Percentiles rank a stretch among this genome's conserved stretches.
Evolutionary conservation across 2,797 vertebrate species (phyloP).

Genomic region (Gallinago stenura): DNA sequence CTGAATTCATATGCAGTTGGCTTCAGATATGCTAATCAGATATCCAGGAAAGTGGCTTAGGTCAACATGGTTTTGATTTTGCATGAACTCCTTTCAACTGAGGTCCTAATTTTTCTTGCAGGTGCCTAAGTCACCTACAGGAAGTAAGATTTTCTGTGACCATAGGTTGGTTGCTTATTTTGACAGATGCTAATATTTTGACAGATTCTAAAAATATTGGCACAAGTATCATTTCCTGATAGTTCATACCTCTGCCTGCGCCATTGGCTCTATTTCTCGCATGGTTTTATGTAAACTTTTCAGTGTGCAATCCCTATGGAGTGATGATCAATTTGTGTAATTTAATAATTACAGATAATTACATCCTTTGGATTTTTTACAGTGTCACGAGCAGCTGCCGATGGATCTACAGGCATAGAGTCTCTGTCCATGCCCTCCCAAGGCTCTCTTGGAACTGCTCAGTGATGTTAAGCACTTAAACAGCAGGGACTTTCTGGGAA

Average conservation of each 20-base stretch:
- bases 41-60: neutral
- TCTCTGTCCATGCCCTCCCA: conserved; percentile 11
- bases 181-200: neutral
- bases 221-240: neutral
- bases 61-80: neutral
- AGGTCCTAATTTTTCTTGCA: neutral
- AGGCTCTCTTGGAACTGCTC: conserved; percentile 48
- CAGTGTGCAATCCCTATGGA: neutral
- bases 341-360: conserved; percentile 32
- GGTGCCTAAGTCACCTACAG: neutral
- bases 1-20: neutral
- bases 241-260: neutral
- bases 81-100: neutral
- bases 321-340: neutral
- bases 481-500: conserved; percentile 63
- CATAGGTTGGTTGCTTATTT: neutral
- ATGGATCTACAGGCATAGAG: neutral
- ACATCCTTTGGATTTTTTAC: neutral
- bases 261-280: neutral
- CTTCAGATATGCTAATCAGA: neutral
- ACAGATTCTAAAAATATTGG: neutral
- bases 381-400: neutral
- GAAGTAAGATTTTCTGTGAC: neutral
- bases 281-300: neutral
- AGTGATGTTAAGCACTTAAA: conserved; percentile 26